A percentile compares a stretch with the other conserved stretches of the same genome.
These are phyloP conservation scores for Eremobia ochroleuca DNA, from an alignment of 2,888 invertebrate genomes.

Conservation along the genomic window DNA sequence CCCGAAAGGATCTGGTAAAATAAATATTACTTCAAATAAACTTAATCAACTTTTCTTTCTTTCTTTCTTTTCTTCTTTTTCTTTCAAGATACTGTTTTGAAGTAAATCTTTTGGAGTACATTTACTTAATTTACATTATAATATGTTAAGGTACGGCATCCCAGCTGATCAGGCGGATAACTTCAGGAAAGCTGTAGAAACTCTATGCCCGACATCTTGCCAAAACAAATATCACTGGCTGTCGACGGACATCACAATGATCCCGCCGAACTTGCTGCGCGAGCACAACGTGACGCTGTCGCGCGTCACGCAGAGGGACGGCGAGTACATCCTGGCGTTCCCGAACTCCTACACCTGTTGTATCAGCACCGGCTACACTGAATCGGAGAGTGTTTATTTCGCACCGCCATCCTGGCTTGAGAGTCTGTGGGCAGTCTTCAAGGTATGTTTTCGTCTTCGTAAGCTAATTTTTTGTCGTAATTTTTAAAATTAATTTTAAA, in stretches of 20 bases:
- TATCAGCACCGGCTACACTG: constrained; percentile 96
- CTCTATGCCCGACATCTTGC: constrained; percentile 95
- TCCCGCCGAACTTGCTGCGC: constrained; percentile 95
- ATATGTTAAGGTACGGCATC: constrained; percentile 92
- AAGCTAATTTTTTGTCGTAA: too few species aligned
- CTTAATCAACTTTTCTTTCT: background rate
- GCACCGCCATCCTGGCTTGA: constrained; percentile 95
- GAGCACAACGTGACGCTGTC: constrained; percentile 95
- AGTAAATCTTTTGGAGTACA: background rate
- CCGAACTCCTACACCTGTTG: constrained; percentile 96
- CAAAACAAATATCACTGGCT: constrained; percentile 97
- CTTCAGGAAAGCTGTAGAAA: constrained; percentile 94
- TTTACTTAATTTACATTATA: background rate
- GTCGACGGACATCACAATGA: constrained; percentile 97
- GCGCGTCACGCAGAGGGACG: constrained; percentile 95
- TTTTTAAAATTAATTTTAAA: too few species aligned
- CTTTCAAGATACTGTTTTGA: background rate
- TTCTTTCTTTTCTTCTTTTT: too few species aligned
- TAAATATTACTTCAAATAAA: background rate
- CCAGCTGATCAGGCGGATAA: constrained; percentile 94
- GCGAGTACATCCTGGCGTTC: constrained; percentile 97
- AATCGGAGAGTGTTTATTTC: constrained; percentile 98
- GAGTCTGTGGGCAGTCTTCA: constrained; percentile 93
- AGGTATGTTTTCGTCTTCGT: constrained; percentile 83
- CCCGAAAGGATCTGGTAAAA: constrained; percentile 97